Evolutionary conservation across 2,888 invertebrate genomes (phyloP).

Genomic region (Clepsis dumicolana): DNA sequence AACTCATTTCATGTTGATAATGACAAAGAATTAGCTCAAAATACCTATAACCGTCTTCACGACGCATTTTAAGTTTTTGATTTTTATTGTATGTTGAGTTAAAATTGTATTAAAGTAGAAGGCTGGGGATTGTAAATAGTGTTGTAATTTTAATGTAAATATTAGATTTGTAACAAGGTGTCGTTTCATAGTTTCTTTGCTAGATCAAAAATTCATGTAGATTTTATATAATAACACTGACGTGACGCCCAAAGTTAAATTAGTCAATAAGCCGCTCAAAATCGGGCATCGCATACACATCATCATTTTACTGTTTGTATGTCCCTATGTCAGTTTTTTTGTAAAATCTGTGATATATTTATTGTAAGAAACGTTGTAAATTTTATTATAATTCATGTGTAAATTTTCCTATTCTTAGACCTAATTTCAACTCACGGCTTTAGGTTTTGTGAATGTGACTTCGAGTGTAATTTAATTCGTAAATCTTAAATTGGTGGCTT

Average conservation of each 20-base stretch:
- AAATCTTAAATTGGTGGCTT: conserved; percentile 31
- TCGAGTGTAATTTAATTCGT: conserved; percentile 39
- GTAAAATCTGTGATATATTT: conserved; percentile 86
- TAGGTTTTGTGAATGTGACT: conserved; percentile 44
- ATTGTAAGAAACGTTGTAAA: conserved; percentile 81
- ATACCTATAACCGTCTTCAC: neutral
- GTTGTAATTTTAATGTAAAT: conserved; percentile 73
- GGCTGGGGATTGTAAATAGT: conserved; percentile 47
- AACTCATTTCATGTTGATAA: neutral
- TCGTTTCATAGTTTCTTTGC: conserved; percentile 65
- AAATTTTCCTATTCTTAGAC: conserved; percentile 62
- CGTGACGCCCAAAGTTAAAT: conserved; percentile 30
- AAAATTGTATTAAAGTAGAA: neutral
- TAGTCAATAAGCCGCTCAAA: conserved; percentile 45
- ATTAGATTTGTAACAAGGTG: conserved; percentile 57
- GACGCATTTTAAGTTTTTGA: neutral
- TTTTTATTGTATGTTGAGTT: conserved; percentile 2
- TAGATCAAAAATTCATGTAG: conserved; percentile 69
- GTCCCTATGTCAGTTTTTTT: conserved; percentile 63
- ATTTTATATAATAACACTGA: conserved; percentile 62
- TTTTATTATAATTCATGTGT: conserved; percentile 67
- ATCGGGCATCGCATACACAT: conserved; percentile 52
- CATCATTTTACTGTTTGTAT: conserved; percentile 49
- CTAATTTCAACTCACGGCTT: conserved; percentile 47
- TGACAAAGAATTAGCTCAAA: conserved; percentile 4